Evolutionary conservation across 2,113 vertebrate genomes (phyloP).

Genomic region (Anoura caudifer): DNA sequence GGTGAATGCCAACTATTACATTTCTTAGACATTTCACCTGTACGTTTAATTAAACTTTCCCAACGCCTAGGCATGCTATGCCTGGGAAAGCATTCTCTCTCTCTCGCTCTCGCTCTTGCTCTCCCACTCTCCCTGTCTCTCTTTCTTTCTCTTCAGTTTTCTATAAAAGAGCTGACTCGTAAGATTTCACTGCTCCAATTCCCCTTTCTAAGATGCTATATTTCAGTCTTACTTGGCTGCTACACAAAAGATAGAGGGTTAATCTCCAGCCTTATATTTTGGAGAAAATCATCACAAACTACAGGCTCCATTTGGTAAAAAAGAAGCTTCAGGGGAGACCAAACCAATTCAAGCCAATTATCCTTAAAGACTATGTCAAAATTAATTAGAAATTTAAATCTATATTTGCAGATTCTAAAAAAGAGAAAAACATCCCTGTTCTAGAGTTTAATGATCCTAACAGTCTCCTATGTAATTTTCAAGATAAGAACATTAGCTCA

Average conservation of each 20-base stretch:
- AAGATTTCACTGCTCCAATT: slow-evolving; percentile 6
- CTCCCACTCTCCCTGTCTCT: background rate
- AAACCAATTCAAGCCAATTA: background rate
- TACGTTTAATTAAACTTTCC: slow-evolving; percentile 30
- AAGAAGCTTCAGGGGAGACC: background rate
- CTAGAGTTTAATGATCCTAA: background rate
- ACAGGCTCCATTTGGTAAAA: background rate
- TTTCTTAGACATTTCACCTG: slow-evolving; percentile 19
- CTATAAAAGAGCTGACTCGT: background rate
- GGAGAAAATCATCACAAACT: background rate
- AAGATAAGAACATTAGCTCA: background rate
- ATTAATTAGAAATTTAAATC: background rate
- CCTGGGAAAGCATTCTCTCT: background rate
- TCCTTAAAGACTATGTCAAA: background rate
- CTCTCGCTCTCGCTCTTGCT: background rate
- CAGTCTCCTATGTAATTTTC: background rate
- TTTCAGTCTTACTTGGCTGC: background rate
- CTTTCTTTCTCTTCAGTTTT: background rate
- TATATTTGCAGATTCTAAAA: background rate
- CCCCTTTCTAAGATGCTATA: background rate
- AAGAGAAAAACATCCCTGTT: background rate
- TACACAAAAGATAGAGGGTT: background rate
- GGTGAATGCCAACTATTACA: background rate
- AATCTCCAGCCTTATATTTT: background rate
- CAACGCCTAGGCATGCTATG: background rate